Evolutionary conservation across 1,140 invertebrate species (phyloP), one percentile per base, ranked within the genome.

Genomic region (Drosophila tsacasi): DNA sequence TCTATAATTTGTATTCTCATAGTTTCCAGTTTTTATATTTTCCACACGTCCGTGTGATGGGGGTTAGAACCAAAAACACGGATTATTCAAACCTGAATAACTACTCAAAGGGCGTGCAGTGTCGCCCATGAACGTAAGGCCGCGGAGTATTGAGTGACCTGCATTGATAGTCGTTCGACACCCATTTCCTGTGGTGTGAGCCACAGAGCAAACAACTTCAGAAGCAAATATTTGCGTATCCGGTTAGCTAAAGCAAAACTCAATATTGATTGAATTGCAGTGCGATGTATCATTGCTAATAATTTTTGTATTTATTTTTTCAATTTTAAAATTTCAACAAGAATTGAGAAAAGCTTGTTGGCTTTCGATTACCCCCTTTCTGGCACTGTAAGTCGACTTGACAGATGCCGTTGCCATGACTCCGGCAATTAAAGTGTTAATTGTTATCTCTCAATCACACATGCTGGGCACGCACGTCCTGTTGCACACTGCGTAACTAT

Each of bases 381-480:
- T 19, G 6, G 54, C 19, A 17, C 25, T 62, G 57, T 44, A 32
- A 32, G 30, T 61, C 19, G 17, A 30, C 59, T 25, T 71, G 25
- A n/a, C 32, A 58, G 23, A 40, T 58, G 44, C 17, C 47, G 15
- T 35, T 73, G 40, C 54, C 69, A 72, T 72, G 69, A 30, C 69
- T 72, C n/a, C 15, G 13, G 3, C 68, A 72, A 61, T 73, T 73
- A 59, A 59, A 32, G 12, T 47, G 12, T 39, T 72, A 69, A 72
- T 39, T 59, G 67, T 49, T 59, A 39, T 65, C 72, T 64, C 12
- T 40, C 19, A 76, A 58, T 47, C 58, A 40, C 25, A 37, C 39
- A 46, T 46, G 73, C 37, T 23, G 27, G 32, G 25, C 77, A 84
- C 82, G 78, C 68, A 52, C 46, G 55, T 83, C 83, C 83, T 86